Conservation (phyloP, 2,888 invertebrate genomes). For the Leucoma salicis region DNA sequence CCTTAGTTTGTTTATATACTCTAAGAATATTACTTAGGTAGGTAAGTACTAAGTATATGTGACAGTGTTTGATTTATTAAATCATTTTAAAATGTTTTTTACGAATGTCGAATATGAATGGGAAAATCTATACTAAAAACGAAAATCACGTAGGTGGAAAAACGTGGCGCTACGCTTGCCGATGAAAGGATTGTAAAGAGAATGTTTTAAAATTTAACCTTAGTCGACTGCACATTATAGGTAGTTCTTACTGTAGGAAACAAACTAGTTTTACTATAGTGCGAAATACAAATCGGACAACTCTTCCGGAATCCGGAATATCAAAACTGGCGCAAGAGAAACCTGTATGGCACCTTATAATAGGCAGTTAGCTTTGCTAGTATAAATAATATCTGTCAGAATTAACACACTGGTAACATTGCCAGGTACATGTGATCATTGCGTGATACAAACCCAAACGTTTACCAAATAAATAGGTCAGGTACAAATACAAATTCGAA, state of each 20-base stretch:
- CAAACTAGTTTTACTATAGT: constrained; percentile 6
- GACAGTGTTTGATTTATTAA: no score
- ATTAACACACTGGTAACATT: constrained; percentile 1
- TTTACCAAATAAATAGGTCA: constrained; percentile 23
- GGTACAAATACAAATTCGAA: constrained; percentile 20
- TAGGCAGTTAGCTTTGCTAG: background rate
- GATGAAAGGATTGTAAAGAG: no score
- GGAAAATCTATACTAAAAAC: no score
- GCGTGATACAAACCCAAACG: constrained; percentile 3
- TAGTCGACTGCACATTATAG: no score
- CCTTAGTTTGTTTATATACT: no score
- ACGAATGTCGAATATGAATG: no score
- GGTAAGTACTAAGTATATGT: no score
- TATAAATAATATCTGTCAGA: background rate
- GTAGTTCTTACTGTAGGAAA: constrained; percentile 1
- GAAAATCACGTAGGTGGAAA: no score
- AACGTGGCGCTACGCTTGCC: no score
- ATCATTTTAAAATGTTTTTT: no score
- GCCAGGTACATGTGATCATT: background rate
- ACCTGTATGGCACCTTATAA: background rate
- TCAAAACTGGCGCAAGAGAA: background rate
- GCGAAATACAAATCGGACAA: constrained; percentile 5
- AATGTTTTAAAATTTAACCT: no score
- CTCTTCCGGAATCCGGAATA: background rate
- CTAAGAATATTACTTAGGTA: no score